Evolutionary conservation across 2,888 invertebrate genomes (phyloP).

Genomic region (Podabrus alpinus): DNA sequence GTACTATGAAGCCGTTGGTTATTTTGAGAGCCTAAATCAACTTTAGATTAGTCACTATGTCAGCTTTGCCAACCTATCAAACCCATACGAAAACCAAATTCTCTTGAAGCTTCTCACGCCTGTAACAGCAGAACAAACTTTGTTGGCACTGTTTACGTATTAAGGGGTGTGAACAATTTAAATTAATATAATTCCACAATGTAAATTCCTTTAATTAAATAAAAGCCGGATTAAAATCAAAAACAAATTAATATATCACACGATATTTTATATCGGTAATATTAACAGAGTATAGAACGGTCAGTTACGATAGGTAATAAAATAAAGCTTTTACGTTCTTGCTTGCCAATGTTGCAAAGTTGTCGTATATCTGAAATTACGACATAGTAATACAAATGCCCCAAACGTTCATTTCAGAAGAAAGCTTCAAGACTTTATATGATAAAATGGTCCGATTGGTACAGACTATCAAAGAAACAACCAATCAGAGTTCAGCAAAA

Average conservation of each 20-base stretch:
- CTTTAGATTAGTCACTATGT: slow-evolving; percentile 26
- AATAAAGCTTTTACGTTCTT: not conserved
- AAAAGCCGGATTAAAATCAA: not conserved
- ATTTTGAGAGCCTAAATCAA: slow-evolving; percentile 23
- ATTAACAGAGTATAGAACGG: not conserved
- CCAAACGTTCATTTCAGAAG: slow-evolving; percentile 26
- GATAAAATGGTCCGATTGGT: slow-evolving; percentile 33
- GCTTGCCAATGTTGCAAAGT: slow-evolving; percentile 2
- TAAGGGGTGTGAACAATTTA: slow-evolving; percentile 17
- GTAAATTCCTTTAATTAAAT: not conserved
- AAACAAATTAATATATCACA: not conserved
- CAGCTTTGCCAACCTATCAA: slow-evolving; percentile 27
- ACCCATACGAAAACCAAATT: slow-evolving; percentile 24
- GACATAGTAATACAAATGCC: slow-evolving; percentile 19
- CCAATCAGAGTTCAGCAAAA: slow-evolving; percentile 32
- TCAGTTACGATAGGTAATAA: not conserved
- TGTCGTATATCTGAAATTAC: slow-evolving; percentile 21
- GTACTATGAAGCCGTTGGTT: not conserved
- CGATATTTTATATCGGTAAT: not conserved
- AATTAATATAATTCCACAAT: slow-evolving; percentile 3
- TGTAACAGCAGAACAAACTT: slow-evolving; percentile 17
- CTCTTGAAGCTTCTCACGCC: slow-evolving; percentile 6
- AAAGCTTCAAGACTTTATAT: slow-evolving; percentile 32
- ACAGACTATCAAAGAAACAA: slow-evolving; percentile 33
- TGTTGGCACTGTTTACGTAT: slow-evolving; percentile 11